These are phyloP conservation scores for Polypedilum vanderplanki DNA, from an alignment of 1,140 invertebrate species.

Conservation along the genomic window DNA sequence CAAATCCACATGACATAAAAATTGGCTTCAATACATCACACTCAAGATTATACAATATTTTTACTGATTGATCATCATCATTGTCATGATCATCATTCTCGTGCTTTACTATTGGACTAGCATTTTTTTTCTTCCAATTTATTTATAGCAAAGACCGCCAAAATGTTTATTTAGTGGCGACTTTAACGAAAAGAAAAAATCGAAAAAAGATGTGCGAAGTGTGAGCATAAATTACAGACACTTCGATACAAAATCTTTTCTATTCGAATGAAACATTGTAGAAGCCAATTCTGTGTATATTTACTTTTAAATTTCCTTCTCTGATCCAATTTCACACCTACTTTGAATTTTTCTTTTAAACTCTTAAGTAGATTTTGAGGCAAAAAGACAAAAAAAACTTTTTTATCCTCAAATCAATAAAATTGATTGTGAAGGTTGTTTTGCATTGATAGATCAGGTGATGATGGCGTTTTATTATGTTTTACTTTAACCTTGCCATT, in stretches of 20 bases:
- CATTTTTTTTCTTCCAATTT: neutral
- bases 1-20: neutral
- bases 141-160: slow-evolving; percentile 4
- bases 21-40: neutral
- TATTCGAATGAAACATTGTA: neutral
- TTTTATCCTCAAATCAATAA: neutral
- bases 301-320: no score
- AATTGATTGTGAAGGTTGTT: neutral
- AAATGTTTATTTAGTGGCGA: slow-evolving; percentile 5
- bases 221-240: neutral
- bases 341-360: neutral
- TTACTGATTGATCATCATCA: neutral
- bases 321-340: neutral
- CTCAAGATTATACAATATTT: neutral
- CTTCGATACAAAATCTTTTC: neutral
- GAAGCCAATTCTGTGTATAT: neutral
- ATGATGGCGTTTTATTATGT: neutral
- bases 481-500: neutral
- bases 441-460: neutral
- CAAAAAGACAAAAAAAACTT: neutral
- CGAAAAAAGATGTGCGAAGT: slow-evolving; percentile 5
- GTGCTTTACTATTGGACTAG: neutral
- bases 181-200: neutral
- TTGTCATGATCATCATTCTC: neutral
- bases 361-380: neutral